Percentiles rank a stretch among this genome's conserved stretches.
These are phyloP conservation scores for Ephialtes manifestator DNA, from an alignment of 2,888 invertebrate genomes.

Conservation along the genomic window DNA sequence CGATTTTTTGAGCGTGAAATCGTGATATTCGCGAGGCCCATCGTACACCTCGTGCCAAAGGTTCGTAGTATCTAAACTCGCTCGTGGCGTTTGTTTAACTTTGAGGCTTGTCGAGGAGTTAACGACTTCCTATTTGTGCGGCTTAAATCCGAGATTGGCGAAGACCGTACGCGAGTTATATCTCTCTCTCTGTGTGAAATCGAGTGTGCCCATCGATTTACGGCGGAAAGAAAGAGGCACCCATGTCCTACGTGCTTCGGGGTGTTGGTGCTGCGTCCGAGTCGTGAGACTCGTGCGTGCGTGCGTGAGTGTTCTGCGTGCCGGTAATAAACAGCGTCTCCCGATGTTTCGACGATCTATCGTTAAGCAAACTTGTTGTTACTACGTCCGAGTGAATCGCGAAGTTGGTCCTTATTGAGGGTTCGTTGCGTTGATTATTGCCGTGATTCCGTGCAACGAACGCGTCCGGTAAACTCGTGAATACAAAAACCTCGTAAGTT, in stretches of 20 bases:
- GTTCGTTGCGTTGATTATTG: neutral
- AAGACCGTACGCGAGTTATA: constrained; percentile 40
- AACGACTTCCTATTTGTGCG: constrained; percentile 10
- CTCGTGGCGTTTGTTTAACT: neutral
- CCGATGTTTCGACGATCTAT: neutral
- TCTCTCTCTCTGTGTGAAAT: constrained; percentile 75
- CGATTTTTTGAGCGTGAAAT: constrained; percentile 79
- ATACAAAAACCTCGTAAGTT: constrained; percentile 22
- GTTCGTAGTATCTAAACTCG: constrained; percentile 75
- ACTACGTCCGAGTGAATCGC: neutral
- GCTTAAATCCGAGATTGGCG: neutral
- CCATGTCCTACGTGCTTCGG: constrained; percentile 74
- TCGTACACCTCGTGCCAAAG: constrained; percentile 78
- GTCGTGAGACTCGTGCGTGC: constrained; percentile 66
- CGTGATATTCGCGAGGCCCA: constrained; percentile 79
- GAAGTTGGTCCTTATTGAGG: neutral
- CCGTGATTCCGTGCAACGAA: neutral
- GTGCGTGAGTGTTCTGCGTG: constrained; percentile 73
- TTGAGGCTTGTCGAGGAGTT: neutral
- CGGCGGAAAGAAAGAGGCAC: constrained; percentile 75
- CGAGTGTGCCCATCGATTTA: constrained; percentile 82
- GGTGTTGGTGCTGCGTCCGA: constrained; percentile 79
- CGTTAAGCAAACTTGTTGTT: neutral
- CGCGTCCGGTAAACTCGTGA: constrained; percentile 17
- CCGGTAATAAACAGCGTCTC: constrained; percentile 74